These are phyloP conservation scores for Murina feae DNA, from an alignment of 2,113 vertebrate genomes.

Conservation along the genomic window DNA sequence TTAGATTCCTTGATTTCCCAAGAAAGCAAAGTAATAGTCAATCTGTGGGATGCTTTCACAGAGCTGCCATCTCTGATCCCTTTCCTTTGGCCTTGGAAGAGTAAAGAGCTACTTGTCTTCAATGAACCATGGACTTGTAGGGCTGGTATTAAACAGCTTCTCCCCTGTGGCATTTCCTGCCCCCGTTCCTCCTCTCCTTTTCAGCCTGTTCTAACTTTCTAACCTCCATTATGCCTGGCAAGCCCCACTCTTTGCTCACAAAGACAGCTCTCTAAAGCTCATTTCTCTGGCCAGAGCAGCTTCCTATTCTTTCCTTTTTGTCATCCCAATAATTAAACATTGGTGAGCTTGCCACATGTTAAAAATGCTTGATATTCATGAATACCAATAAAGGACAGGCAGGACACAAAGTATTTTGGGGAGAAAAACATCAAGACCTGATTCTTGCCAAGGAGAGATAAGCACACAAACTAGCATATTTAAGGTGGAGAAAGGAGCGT, in stretches of 20 bases:
- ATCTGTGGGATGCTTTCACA: background rate
- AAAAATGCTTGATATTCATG: background rate
- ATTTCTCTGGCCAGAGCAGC: background rate
- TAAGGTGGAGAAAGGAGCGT: background rate
- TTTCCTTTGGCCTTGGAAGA: conserved; percentile 11
- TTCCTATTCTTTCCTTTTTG: background rate
- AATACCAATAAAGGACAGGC: background rate
- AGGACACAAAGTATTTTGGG: background rate
- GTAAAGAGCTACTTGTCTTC: background rate
- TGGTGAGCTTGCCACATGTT: background rate
- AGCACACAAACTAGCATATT: background rate
- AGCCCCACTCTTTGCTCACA: background rate
- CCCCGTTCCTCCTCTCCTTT: background rate
- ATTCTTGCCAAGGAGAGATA: conserved; percentile 18
- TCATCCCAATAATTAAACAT: conserved; percentile 3
- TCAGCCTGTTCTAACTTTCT: background rate
- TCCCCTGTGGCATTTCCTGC: background rate
- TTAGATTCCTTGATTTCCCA: conserved; percentile 10
- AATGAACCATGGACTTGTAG: background rate
- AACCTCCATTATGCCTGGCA: background rate
- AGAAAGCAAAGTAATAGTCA: background rate
- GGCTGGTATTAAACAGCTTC: background rate
- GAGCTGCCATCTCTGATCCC: background rate
- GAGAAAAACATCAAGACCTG: background rate
- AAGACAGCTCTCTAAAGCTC: conserved; percentile 18